Evolutionary conservation across 2,797 vertebrate genomes (phyloP).

Genomic region (Rhabdophis nuchalis): DNA sequence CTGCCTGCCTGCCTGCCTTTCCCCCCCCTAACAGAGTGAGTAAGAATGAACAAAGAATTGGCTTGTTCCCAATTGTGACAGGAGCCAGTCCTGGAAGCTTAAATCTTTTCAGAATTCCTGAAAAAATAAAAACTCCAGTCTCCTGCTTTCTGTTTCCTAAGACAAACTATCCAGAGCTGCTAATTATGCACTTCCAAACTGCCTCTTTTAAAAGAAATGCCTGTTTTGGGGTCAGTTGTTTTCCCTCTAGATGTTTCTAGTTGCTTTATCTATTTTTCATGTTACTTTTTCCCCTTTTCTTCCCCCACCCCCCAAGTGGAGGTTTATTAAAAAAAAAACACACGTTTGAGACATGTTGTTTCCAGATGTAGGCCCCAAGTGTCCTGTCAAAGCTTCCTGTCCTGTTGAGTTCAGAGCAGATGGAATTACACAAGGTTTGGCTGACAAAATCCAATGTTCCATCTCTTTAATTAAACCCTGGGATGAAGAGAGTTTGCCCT

Average conservation of each 20-base stretch:
- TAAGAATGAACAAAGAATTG: slow-evolving; percentile 21
- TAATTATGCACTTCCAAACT: slow-evolving; percentile 20
- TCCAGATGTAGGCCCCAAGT: slow-evolving; percentile 74
- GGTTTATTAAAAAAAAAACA: slow-evolving; percentile 66
- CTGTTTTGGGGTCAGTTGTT: slow-evolving; percentile 36
- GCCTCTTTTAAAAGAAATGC: slow-evolving; percentile 18
- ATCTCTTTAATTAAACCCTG: slow-evolving; percentile 55
- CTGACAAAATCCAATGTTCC: slow-evolving; percentile 31
- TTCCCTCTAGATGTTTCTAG: background rate
- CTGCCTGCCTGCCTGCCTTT: background rate
- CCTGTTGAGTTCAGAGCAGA: slow-evolving; percentile 47
- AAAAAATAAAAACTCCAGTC: background rate
- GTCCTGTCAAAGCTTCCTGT: slow-evolving; percentile 67
- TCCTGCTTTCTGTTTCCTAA: slow-evolving; percentile 12
- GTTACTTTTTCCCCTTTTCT: background rate
- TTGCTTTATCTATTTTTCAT: slow-evolving; percentile 30
- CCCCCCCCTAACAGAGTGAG: background rate
- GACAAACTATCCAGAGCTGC: slow-evolving; percentile 29
- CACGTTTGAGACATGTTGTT: slow-evolving; percentile 74
- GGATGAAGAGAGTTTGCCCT: slow-evolving; percentile 51
- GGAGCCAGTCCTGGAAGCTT: slow-evolving; percentile 12
- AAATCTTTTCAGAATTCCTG: slow-evolving; percentile 18
- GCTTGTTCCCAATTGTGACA: slow-evolving; percentile 21
- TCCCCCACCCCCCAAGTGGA: slow-evolving; percentile 42
- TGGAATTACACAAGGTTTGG: slow-evolving; percentile 57